phyloP scores from a whole-genome alignment of 2,113 vertebrate species.

The Ptyas mucosa region DNA sequence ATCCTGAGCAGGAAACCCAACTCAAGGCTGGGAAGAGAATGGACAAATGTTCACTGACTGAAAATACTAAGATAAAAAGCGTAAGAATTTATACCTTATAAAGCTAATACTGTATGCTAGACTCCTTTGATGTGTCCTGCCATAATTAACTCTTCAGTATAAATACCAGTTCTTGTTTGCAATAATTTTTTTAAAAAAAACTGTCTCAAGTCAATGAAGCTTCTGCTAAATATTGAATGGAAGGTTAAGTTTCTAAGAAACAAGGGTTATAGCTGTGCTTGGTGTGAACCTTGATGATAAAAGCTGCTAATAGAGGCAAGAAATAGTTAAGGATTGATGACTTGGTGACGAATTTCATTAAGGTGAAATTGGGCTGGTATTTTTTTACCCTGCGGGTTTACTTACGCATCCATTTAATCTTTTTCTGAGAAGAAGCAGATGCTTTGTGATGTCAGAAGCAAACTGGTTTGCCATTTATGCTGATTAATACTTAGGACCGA shows the following conservation, averaged over 20 bases:
- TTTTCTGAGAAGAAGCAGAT: not conserved
- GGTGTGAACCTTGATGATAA: not conserved
- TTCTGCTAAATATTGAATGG: not conserved
- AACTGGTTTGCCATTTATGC: not conserved
- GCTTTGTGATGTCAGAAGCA: not conserved
- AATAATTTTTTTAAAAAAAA: not conserved
- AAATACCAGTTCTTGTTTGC: not conserved
- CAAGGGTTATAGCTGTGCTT: not conserved
- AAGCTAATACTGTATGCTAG: not conserved
- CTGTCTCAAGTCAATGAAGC: not conserved
- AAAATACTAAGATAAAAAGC: not conserved
- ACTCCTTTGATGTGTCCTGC: not conserved
- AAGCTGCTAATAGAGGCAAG: not conserved
- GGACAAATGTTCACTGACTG: not conserved
- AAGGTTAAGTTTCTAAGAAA: not conserved
- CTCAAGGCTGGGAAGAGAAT: not conserved
- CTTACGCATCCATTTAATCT: not conserved
- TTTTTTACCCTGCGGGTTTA: not conserved
- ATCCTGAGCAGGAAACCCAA: not conserved
- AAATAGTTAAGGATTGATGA: not conserved
- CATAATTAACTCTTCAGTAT: not conserved
- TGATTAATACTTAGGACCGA: not conserved
- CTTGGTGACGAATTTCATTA: not conserved
- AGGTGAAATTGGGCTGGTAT: not conserved
- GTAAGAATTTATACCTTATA: not conserved